These are phyloP conservation scores for Ectropis crepuscularia DNA, from an alignment of 2,888 invertebrate genomes.

Conservation along the genomic window DNA sequence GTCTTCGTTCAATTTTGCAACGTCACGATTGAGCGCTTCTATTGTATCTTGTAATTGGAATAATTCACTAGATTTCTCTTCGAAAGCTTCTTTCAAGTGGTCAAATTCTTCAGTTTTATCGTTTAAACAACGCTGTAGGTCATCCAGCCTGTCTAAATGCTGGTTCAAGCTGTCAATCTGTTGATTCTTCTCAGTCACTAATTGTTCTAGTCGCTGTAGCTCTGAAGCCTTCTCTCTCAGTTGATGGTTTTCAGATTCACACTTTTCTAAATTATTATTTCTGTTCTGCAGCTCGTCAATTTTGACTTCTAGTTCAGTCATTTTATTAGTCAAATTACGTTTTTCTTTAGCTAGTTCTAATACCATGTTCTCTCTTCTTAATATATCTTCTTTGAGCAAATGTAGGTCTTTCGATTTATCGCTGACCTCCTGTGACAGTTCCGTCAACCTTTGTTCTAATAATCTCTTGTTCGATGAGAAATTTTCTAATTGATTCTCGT, in stretches of 20 bases:
- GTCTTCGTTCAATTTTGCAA: constrained; percentile 72
- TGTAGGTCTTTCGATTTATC: constrained; percentile 83
- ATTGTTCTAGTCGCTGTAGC: constrained; percentile 78
- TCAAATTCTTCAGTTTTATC: constrained; percentile 81
- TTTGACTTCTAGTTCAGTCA: constrained; percentile 80
- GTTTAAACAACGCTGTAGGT: constrained; percentile 77
- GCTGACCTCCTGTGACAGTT: constrained; percentile 81
- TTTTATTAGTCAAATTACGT: constrained; percentile 76
- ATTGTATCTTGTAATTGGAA: constrained; percentile 72
- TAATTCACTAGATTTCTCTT: constrained; percentile 72
- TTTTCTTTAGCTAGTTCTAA: constrained; percentile 84
- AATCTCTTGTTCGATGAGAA: constrained; percentile 80
- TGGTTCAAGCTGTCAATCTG: constrained; percentile 82
- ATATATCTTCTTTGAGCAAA: constrained; percentile 82
- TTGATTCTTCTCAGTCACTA: constrained; percentile 83
- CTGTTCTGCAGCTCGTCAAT: constrained; percentile 77
- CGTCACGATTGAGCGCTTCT: constrained; percentile 64
- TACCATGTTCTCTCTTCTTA: constrained; percentile 84
- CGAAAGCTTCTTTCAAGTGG: constrained; percentile 76
- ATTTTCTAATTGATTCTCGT: constrained; percentile 82
- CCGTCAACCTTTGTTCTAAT: constrained; percentile 83
- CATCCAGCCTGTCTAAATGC: constrained; percentile 77
- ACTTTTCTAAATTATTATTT: constrained; percentile 67
- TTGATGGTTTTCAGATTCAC: constrained; percentile 74
- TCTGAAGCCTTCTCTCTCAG: constrained; percentile 78